These are phyloP conservation scores for Morinoia aosen DNA, from an alignment of 2,888 invertebrate species.

Conservation along the genomic window DNA sequence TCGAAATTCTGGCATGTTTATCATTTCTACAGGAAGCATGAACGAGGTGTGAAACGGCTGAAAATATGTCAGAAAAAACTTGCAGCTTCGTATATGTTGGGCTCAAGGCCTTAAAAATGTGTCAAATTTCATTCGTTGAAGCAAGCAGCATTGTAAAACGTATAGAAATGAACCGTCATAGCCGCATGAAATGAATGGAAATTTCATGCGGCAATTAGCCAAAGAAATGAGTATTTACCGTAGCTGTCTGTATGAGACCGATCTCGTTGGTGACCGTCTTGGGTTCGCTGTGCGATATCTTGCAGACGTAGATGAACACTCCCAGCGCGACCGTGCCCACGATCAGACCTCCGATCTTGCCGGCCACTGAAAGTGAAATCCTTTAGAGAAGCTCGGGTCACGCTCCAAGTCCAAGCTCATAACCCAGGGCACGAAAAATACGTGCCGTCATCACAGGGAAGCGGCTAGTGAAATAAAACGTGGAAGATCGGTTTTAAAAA, in stretches of 20 bases:
- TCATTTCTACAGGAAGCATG: neutral
- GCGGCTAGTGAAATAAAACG: too few relatives aligned
- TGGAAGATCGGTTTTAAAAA: too few relatives aligned
- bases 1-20: neutral
- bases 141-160: neutral
- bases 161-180: neutral
- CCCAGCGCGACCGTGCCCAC: neutral
- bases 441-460: too few relatives aligned
- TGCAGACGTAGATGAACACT: conserved; percentile 40
- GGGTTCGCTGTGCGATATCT: neutral
- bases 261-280: conserved; percentile 22
- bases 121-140: neutral
- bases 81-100: neutral
- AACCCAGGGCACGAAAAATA: too few relatives aligned
- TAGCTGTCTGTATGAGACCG: neutral
- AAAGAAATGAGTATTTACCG: neutral
- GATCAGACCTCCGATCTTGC: conserved; percentile 15
- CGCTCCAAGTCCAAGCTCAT: too few relatives aligned
- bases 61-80: neutral
- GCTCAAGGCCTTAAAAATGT: neutral
- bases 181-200: neutral
- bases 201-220: neutral
- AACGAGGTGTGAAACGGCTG: neutral
- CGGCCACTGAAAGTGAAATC: neutral
- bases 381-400: neutral